Evolutionary conservation across 2,888 invertebrate genomes (phyloP).

Genomic region (Synergus laeviventris): DNA sequence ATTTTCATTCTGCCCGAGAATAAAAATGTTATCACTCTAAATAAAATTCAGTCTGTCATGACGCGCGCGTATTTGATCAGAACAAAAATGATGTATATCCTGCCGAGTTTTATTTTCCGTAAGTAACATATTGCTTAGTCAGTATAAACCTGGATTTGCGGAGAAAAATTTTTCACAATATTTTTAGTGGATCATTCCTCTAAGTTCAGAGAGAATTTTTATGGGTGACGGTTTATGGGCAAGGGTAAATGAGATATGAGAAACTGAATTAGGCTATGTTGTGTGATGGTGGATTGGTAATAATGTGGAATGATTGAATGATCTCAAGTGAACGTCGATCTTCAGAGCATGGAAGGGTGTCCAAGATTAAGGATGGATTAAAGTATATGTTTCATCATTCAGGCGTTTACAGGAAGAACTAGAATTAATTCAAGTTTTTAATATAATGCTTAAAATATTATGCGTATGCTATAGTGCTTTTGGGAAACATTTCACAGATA

Average conservation of each 20-base stretch:
- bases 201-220: background rate
- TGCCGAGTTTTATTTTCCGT: background rate
- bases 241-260: background rate
- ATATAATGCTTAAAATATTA: too few relatives aligned
- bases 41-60: background rate
- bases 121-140: background rate
- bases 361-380: too few relatives aligned
- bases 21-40: background rate
- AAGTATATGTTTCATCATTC: background rate
- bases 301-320: background rate
- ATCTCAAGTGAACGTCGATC: background rate
- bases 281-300: background rate
- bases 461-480: too few relatives aligned
- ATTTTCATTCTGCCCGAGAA: background rate
- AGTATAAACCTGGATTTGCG: background rate
- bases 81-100: background rate
- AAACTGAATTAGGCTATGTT: background rate
- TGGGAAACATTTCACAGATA: too few relatives aligned
- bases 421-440: too few relatives aligned
- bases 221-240: background rate
- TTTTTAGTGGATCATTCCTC: background rate
- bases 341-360: background rate
- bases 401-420: too few relatives aligned
- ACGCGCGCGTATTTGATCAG: background rate
- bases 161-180: background rate